phyloP scores from a whole-genome alignment of 2,888 invertebrate species.

The Ctena decussata region DNA sequence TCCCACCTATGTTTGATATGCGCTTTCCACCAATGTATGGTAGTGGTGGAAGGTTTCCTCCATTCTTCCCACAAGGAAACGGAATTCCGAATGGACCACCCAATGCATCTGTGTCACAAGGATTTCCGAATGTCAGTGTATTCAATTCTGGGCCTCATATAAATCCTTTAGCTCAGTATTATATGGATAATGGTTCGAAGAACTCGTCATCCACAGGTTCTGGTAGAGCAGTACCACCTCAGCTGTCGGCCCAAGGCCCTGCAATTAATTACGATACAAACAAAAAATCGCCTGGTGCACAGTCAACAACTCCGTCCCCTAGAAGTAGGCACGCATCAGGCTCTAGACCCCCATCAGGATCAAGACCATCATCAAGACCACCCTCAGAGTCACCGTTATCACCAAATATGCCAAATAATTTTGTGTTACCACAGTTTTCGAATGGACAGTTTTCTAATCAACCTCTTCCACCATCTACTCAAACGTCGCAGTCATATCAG shows the following conservation, averaged over 20 bases:
- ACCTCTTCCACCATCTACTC: not conserved
- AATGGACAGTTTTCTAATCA: not conserved
- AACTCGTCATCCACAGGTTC: not conserved
- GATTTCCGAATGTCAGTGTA: not conserved
- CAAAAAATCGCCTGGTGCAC: conserved; percentile 46
- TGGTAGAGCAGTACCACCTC: not conserved
- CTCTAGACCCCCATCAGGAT: conserved; percentile 49
- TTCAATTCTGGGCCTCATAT: conserved; percentile 19
- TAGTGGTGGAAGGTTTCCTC: not conserved
- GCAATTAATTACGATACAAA: not conserved
- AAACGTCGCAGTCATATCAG: not conserved
- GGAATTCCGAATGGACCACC: conserved; percentile 35
- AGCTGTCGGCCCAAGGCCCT: not conserved
- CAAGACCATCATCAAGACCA: conserved; percentile 57
- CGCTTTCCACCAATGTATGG: conserved; percentile 40
- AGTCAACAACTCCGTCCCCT: conserved; percentile 53
- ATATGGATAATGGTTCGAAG: conserved; percentile 20
- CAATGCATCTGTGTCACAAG: conserved; percentile 2
- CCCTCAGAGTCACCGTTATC: conserved; percentile 57
- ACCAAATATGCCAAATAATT: not conserved
- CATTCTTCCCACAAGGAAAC: not conserved
- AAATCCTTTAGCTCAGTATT: conserved; percentile 54
- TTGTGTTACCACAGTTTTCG: not conserved
- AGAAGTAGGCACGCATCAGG: conserved; percentile 46
- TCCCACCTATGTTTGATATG: conserved; percentile 47